A percentile compares a stretch with the other conserved stretches of the same genome.
Evolutionary conservation across 2,113 vertebrate genomes (phyloP).

Genomic region (Edolisoma coerulescens): DNA sequence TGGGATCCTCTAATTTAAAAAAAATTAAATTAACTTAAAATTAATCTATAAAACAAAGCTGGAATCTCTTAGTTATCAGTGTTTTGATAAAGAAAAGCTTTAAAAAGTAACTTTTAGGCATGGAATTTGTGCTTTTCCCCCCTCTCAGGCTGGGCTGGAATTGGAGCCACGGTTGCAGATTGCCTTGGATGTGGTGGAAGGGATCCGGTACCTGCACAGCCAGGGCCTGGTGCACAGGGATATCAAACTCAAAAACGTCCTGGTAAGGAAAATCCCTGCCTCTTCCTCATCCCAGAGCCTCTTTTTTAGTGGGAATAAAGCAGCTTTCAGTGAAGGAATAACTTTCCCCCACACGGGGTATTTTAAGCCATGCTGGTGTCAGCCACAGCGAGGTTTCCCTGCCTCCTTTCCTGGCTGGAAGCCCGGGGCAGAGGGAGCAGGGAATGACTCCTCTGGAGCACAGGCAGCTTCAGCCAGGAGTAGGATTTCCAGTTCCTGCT

Average conservation of each 20-base stretch:
- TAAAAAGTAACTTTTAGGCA: background rate
- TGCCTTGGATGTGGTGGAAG: slow-evolving; percentile 95
- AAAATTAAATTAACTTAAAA: background rate
- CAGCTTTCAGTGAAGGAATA: background rate
- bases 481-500: background rate
- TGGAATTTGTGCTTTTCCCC: background rate
- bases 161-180: slow-evolving; percentile 88
- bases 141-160: slow-evolving; percentile 80
- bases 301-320: background rate
- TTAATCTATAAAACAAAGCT: background rate
- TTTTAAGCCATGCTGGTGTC: background rate
- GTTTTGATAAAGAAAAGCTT: background rate
- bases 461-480: background rate
- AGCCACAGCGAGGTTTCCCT: background rate
- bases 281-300: background rate
- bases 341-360: rapidly evolving
- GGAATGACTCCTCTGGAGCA: background rate
- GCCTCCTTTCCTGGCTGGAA: background rate
- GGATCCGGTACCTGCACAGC: slow-evolving; percentile 93
- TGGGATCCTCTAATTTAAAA: background rate
- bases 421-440: background rate
- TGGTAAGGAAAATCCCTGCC: slow-evolving; percentile 76
- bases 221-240: slow-evolving; percentile 96
- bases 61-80: background rate
- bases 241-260: slow-evolving; percentile 97